A percentile compares a stretch with the other conserved stretches of the same genome.
Evolutionary conservation across 2,797 vertebrate genomes (phyloP).

Genomic region (Loriculus beryllinus): DNA sequence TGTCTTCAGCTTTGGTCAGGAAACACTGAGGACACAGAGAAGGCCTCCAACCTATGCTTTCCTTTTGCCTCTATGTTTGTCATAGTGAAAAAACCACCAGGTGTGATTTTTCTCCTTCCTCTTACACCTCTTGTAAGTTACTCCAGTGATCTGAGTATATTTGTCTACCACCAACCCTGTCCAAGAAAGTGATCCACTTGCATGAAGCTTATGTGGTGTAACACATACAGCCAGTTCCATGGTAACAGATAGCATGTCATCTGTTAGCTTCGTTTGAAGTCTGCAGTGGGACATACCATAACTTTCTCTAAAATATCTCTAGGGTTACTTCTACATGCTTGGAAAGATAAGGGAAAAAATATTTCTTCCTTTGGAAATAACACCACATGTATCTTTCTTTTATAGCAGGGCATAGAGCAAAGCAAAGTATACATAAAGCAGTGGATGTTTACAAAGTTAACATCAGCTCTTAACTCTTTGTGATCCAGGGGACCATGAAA

Average conservation of each 20-base stretch:
- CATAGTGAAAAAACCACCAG: not conserved
- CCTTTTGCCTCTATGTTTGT: not conserved
- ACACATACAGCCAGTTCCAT: not conserved
- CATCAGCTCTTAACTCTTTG: not conserved
- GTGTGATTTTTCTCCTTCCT: not conserved
- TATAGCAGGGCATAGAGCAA: not conserved
- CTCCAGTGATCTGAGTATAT: not conserved
- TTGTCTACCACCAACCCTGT: not conserved
- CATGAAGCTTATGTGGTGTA: not conserved
- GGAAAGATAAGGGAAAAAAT: constrained; percentile 34
- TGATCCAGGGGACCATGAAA: not conserved
- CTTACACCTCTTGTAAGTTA: not conserved
- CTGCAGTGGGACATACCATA: not conserved
- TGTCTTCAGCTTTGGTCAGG: not conserved
- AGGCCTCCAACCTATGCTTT: not conserved
- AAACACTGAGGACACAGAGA: not conserved
- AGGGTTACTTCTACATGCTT: not conserved
- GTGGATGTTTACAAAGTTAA: not conserved
- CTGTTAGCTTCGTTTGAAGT: constrained; percentile 14
- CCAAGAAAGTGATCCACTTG: not conserved
- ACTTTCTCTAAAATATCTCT: constrained; percentile 20
- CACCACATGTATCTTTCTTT: not conserved
- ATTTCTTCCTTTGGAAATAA: constrained; percentile 46
- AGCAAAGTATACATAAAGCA: not conserved
- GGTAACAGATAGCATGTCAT: constrained; percentile 8